These are phyloP conservation scores for Cydia strobilella DNA, from an alignment of 1,140 invertebrate genomes.

Conservation along the genomic window DNA sequence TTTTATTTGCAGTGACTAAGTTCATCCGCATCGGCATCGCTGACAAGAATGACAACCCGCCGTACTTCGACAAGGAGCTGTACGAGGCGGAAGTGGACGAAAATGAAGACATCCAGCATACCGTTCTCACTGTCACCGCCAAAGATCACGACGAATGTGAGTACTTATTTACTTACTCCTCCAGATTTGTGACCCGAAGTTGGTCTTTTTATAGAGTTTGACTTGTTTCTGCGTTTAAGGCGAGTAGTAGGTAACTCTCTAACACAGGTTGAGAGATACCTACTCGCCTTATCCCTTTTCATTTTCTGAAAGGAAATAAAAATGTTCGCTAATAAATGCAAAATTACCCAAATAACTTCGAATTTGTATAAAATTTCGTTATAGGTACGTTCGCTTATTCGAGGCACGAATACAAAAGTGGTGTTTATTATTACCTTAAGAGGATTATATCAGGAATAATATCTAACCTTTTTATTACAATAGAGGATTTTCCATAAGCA, in stretches of 20 bases:
- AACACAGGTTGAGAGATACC: not conserved
- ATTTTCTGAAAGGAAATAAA: not conserved
- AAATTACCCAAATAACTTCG: not conserved
- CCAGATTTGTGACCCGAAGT: too few relatives aligned
- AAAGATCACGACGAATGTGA: constrained; percentile 99
- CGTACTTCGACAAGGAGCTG: constrained; percentile 96
- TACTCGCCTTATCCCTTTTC: not conserved
- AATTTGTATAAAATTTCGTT: too few relatives aligned
- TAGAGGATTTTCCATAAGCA: too few relatives aligned
- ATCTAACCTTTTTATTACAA: too few relatives aligned
- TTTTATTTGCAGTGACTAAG: constrained; percentile 87
- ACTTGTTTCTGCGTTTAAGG: too few relatives aligned
- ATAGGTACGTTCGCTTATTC: too few relatives aligned
- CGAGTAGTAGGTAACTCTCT: too few relatives aligned
- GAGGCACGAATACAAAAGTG: too few relatives aligned
- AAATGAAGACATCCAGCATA: constrained; percentile 98
- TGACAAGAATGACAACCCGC: constrained; percentile 98
- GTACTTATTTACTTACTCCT: constrained; percentile 74
- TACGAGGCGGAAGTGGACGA: constrained; percentile 98
- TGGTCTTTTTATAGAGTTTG: too few relatives aligned
- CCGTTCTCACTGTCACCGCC: constrained; percentile 97
- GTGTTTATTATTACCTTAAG: too few relatives aligned
- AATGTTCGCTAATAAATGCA: not conserved
- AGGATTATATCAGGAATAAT: too few relatives aligned
- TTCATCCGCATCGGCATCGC: constrained; percentile 95